Percentiles rank a stretch among this genome's conserved stretches.
Conservation (phyloP, 2,888 invertebrate genomes). For the Drosophila eohydei region DNA sequence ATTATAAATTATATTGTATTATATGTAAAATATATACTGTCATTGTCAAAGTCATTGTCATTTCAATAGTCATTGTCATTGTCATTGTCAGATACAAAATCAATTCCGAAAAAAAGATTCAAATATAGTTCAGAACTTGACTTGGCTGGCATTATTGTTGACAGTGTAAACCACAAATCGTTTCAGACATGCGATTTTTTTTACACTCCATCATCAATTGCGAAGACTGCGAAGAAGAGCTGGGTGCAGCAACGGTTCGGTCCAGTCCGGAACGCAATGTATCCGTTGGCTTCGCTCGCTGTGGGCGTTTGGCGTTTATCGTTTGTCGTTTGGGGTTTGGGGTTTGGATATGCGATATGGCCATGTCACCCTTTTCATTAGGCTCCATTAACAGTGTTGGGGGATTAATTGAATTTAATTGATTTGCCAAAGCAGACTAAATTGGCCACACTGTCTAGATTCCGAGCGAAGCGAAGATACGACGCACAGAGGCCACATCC, state of each 20-base stretch:
- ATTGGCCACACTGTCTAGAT: conserved; percentile 85
- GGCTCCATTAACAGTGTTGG: conserved; percentile 85
- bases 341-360: conserved; percentile 58
- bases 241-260: conserved; percentile 9
- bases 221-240: conserved; percentile 18
- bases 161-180: conserved; percentile 67
- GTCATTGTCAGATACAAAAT: conserved; percentile 7
- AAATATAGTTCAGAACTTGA: conserved; percentile 4
- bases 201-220: conserved; percentile 62
- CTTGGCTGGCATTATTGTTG: conserved; percentile 9
- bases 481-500: conserved; percentile 28
- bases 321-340: conserved; percentile 23
- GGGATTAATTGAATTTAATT: conserved; percentile 86
- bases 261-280: conserved; percentile 74
- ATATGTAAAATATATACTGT: not conserved
- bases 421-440: conserved; percentile 85
- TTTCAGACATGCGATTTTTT: conserved; percentile 76
- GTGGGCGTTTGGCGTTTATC: conserved; percentile 33
- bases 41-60: not conserved
- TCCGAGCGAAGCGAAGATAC: conserved; percentile 68
- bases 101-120: conserved; percentile 1
- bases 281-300: conserved; percentile 59
- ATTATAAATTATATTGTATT: not conserved
- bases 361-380: conserved; percentile 84
- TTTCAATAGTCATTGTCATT: not conserved